These are phyloP conservation scores for Manduca sexta DNA, from an alignment of 1,140 invertebrate species.

Conservation along the genomic window DNA sequence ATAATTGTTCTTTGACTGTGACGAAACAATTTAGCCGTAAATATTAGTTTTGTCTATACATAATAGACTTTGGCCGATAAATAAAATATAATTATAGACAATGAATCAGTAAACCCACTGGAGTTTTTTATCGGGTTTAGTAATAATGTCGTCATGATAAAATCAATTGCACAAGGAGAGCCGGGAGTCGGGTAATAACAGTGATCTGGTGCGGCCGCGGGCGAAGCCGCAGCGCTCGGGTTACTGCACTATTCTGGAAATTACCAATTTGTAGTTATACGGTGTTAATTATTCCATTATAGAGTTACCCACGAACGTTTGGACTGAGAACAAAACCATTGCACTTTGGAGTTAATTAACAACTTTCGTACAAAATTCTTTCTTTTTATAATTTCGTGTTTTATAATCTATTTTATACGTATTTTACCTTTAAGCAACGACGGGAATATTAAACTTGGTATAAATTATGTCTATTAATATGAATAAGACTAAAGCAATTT, in stretches of 20 bases:
- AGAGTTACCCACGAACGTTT: too few species aligned
- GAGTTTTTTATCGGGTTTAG: constrained; percentile 37
- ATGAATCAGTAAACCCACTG: constrained; percentile 20
- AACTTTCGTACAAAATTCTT: too few species aligned
- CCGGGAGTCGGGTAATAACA: constrained; percentile 48
- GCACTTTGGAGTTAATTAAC: too few species aligned
- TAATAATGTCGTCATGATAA: constrained; percentile 59
- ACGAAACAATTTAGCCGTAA: constrained; percentile 15
- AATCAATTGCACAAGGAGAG: constrained; percentile 49
- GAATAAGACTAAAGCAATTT: too few species aligned
- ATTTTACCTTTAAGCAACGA: too few species aligned
- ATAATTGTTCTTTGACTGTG: constrained; percentile 12
- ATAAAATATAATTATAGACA: constrained; percentile 44
- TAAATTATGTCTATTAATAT: too few species aligned
- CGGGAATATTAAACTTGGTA: too few species aligned
- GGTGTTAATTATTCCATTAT: too few species aligned
- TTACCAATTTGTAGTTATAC: too few species aligned
- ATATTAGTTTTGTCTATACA: constrained; percentile 16
- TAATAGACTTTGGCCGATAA: constrained; percentile 36
- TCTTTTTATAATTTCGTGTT: too few species aligned
- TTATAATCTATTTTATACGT: too few species aligned
- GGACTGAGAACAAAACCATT: too few species aligned
- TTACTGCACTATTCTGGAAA: constrained; percentile 13
- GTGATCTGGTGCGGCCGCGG: constrained; percentile 30
- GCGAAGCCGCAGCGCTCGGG: constrained; percentile 15